These are phyloP conservation scores for Lypha dubia DNA, from an alignment of 2,888 invertebrate genomes.

Conservation along the genomic window DNA sequence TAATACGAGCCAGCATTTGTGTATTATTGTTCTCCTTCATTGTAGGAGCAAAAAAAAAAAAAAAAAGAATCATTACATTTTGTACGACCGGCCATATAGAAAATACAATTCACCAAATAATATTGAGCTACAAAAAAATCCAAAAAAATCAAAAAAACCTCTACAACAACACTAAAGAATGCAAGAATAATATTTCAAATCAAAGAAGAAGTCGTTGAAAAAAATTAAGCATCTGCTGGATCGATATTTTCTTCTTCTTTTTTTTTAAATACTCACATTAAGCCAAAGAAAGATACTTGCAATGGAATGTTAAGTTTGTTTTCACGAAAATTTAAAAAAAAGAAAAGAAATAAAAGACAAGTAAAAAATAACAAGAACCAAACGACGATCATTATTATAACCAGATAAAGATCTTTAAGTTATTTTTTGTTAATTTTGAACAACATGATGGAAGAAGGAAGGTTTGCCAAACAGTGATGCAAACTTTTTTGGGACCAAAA, in stretches of 20 bases:
- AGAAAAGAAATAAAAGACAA: background rate
- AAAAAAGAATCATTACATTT: background rate
- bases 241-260: conserved; percentile 31
- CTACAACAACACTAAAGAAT: conserved; percentile 44
- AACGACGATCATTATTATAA: conserved; percentile 47
- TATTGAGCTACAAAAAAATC: conserved; percentile 10
- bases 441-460: conserved; percentile 26
- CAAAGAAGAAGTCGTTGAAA: conserved; percentile 39
- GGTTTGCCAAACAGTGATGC: conserved; percentile 3
- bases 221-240: conserved; percentile 67
- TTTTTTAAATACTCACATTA: conserved; percentile 19
- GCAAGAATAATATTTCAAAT: conserved; percentile 44
- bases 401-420: conserved; percentile 54
- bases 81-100: background rate
- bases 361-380: conserved; percentile 21
- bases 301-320: conserved; percentile 67
- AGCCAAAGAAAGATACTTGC: conserved; percentile 43
- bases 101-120: conserved; percentile 23
- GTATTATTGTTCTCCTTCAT: conserved; percentile 1
- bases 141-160: conserved; percentile 7
- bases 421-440: conserved; percentile 25
- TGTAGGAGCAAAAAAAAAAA: background rate
- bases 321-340: conserved; percentile 35
- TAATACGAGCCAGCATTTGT: background rate
- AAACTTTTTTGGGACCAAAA: too few species aligned